A percentile compares a stretch with the other conserved stretches of the same genome.
Conservation (phyloP, 92 coral and sea anemone genomes). For the Zoanthus gigantus region DNA sequence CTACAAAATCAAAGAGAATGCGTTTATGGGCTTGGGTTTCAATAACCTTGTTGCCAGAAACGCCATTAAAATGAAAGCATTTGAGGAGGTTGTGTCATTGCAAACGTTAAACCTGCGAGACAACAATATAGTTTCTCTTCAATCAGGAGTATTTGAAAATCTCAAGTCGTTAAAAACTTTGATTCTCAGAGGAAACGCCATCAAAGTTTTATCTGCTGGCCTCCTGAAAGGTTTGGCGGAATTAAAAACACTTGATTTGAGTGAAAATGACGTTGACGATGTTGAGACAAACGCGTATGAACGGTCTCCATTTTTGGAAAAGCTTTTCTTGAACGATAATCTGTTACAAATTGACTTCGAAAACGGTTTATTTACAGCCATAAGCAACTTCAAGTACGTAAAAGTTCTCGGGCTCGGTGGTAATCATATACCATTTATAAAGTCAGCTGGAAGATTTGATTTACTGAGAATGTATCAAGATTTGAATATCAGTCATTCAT, state of each 20-base stretch:
- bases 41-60: not conserved
- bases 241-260: slow-evolving; percentile 11
- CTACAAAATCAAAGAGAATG: not conserved
- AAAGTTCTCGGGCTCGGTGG: slow-evolving; percentile 39
- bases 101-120: slow-evolving; percentile 12
- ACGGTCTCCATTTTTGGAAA: slow-evolving; percentile 2
- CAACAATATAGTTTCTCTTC: not conserved
- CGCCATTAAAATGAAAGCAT: not conserved
- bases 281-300: not conserved
- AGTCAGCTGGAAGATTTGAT: not conserved
- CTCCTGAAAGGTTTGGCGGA: slow-evolving; percentile 8
- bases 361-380: not conserved
- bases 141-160: slow-evolving; percentile 11
- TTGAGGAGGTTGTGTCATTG: not conserved
- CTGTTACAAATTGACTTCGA: not conserved
- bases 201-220: slow-evolving; percentile 24
- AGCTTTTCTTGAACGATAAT: slow-evolving; percentile 32
- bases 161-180: not conserved
- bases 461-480: slow-evolving; percentile 9
- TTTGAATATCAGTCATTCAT: slow-evolving; percentile 11
- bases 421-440: slow-evolving; percentile 16
- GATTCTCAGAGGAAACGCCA: slow-evolving; percentile 24
- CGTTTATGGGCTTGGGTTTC: slow-evolving; percentile 5
- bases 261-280: not conserved
- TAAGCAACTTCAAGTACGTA: slow-evolving; percentile 1